Conservation (phyloP, 2,888 invertebrate species). For the Choreutis nemorana region DNA sequence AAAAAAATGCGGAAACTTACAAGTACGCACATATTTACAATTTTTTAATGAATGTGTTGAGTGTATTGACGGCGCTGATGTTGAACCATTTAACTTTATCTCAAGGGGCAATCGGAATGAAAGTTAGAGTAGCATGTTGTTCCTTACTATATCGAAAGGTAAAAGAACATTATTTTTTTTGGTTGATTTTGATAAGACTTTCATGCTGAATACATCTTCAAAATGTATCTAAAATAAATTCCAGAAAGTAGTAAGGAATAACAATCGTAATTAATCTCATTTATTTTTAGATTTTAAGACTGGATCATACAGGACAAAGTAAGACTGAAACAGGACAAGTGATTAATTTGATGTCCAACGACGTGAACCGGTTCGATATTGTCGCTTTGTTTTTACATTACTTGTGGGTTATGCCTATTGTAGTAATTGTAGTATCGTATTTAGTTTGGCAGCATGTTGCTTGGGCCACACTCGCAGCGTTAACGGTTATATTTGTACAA, state of each 20-base stretch:
- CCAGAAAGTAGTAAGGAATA: background rate
- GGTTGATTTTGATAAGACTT: background rate
- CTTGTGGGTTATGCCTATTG: constrained; percentile 82
- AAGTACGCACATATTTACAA: constrained; percentile 74
- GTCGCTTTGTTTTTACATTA: constrained; percentile 76
- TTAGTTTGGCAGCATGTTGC: constrained; percentile 51
- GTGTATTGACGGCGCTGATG: constrained; percentile 66
- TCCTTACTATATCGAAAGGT: constrained; percentile 88
- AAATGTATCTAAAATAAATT: background rate
- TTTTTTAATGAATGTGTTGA: constrained; percentile 65
- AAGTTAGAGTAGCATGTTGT: constrained; percentile 78
- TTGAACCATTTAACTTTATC: constrained; percentile 70
- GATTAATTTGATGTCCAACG: constrained; percentile 85
- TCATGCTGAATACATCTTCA: background rate
- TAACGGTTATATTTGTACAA: constrained; percentile 61
- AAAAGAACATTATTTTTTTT: too few relatives aligned
- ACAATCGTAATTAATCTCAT: background rate
- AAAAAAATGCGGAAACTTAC: constrained; percentile 46
- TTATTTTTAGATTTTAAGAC: constrained; percentile 37
- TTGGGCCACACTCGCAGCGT: constrained; percentile 45
- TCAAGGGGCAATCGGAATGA: constrained; percentile 76
- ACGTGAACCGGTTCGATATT: constrained; percentile 82
- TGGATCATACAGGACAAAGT: constrained; percentile 65
- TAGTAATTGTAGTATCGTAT: constrained; percentile 66
- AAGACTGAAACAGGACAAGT: constrained; percentile 78